Evolutionary conservation across 2,113 vertebrate genomes (phyloP), one percentile per base, ranked within the genome.

Genomic region (Cinclus cinclus): DNA sequence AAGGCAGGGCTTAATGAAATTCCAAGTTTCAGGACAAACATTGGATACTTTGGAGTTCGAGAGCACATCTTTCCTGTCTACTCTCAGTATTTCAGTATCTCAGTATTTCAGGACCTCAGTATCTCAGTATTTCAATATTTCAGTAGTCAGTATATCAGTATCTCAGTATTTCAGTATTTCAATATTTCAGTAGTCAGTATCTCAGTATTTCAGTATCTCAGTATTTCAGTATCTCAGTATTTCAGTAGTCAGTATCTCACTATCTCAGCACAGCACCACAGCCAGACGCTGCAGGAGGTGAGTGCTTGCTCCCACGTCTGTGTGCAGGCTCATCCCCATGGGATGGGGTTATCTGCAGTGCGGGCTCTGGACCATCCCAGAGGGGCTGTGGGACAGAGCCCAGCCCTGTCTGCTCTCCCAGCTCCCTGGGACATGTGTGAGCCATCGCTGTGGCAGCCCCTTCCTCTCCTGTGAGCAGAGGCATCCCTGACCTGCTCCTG

Each of bases 271-370:
- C 37, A 35, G 65, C 69, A 21, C 3, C 78, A 2, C 13, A 5
- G 35, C 2, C n/a, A 31, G 37, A 6, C 22, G 31, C 10, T 53
- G 28, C 47, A 42, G 41, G 47, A 59, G n/a, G 19, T 0, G 10
- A 18, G 56, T 1, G 6, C 67, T 50, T 12, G 11, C 47, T 37
- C 24, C 12, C 13, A 2, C 1, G 1, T 4, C 6, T 2, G 5
- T 8, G 39, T 55, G 33, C 65, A 24, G 80, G n/a, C 70, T 37
- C 35, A 37, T 37, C 35, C 35, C 22, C 0, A 0, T 2, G 13
- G 80, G 28, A 0, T 0, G 25, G 59, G 63, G 42, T 55, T 21
- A 5, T 67, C n/a, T 35, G 42, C 30, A 22, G 20, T 3, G 15
- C 59, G 35, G 49, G 30, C 68, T 56, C 55, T 56, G 55, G 13